These are phyloP conservation scores for Melanotaenia duboulayi DNA, from an alignment of 2,113 vertebrate genomes.

Conservation along the genomic window DNA sequence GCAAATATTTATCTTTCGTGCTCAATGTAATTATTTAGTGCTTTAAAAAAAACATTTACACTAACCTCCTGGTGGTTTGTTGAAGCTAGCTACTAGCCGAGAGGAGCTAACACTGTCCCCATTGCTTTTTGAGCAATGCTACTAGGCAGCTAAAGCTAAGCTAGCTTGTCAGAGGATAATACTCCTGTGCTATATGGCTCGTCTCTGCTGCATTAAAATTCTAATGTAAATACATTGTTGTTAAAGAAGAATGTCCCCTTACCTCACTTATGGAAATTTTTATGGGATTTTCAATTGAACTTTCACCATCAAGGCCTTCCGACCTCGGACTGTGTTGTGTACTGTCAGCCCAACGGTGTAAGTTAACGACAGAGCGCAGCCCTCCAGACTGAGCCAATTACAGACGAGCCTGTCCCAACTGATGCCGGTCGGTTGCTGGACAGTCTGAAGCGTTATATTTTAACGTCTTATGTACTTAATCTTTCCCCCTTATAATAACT, in stretches of 20 bases:
- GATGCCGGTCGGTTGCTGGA: slow-evolving; percentile 11
- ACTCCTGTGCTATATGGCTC: background rate
- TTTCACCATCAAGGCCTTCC: slow-evolving; percentile 47
- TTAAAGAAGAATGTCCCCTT: slow-evolving; percentile 7
- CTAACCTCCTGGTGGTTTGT: background rate
- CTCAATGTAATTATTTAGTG: too few species aligned
- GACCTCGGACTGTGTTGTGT: slow-evolving; percentile 54
- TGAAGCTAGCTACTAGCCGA: slow-evolving; percentile 18
- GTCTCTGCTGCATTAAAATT: background rate
- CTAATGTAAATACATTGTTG: background rate
- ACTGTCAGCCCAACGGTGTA: slow-evolving; percentile 5
- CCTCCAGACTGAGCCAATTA: background rate
- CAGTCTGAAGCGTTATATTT: background rate
- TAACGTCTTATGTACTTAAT: too few species aligned
- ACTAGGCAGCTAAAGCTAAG: slow-evolving; percentile 45
- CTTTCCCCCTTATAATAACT: background rate
- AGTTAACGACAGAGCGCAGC: background rate
- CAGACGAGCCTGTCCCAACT: background rate
- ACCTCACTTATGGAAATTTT: slow-evolving; percentile 51
- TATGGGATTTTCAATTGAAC: background rate
- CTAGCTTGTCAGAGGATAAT: slow-evolving; percentile 22
- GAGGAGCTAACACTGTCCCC: background rate
- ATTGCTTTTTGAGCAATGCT: slow-evolving; percentile 34
- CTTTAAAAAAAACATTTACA: background rate
- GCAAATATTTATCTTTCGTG: background rate